Evolutionary conservation across 2,113 vertebrate species (phyloP), one percentile per base, ranked within the genome.

Genomic region (Gorsachius goisagi): DNA sequence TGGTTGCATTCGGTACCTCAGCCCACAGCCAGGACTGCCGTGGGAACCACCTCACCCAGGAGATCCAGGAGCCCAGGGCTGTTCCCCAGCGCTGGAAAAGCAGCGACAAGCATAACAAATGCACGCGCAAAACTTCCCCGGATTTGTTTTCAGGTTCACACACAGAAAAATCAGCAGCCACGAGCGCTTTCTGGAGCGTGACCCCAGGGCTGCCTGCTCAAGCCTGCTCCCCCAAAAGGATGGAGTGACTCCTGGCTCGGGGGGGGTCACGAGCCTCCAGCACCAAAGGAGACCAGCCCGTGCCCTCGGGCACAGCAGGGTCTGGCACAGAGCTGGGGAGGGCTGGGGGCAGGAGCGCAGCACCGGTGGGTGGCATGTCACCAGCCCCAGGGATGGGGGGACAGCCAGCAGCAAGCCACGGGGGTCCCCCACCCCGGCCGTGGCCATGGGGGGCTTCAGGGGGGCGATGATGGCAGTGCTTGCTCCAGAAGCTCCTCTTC

Each of bases 401-500:
- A 59, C 26, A 32, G 22, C 16, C 2, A 0, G 10, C 52, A n/a
- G n/a, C n/a, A n/a, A n/a, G n/a, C n/a, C n/a, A n/a, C n/a, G n/a
- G 27, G 59, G 23, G 30, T 58, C 33, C 49, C 41, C 11, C 30
- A 30, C 50, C 73, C 62, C 56, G 21, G 24, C 53, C 0, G 1
- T 4, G 7, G 50, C 66, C 59, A 24, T 1, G 9, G 47, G 15
- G 9, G 41, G 22, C 15, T 81, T 20, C 0, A 2, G 27, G 28
- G 50, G 50, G 47, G 21, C 2, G 11, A 27, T 0, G 9, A 6
- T 20, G 62, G 60, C 63, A 56, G 63, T 0, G 0, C 35, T 55
- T 32, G 44, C 64, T 89, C 39, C 96, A 95, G 94, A 63, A 94
- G 79, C 59, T 86, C 69, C 60, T 33, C 5, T n/a, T 68, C 56